Evolutionary conservation across 2,797 vertebrate genomes (phyloP).

Genomic region (Serranus cabrilla): DNA sequence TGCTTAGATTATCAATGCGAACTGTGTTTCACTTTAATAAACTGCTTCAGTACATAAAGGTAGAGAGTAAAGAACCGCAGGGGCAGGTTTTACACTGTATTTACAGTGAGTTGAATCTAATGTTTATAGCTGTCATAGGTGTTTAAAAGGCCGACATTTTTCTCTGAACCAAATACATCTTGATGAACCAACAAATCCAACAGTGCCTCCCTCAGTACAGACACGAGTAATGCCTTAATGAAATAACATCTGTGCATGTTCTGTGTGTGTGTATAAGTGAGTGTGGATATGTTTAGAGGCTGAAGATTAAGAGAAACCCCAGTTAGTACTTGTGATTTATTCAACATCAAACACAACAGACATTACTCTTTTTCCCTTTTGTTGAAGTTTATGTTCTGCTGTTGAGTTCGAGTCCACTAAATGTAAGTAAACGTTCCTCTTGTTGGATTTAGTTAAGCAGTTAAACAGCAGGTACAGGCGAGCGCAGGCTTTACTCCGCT

Average conservation of each 20-base stretch:
- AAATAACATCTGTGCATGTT: background rate
- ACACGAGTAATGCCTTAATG: slow-evolving; percentile 53
- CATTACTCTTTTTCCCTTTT: background rate
- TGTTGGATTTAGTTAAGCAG: slow-evolving; percentile 27
- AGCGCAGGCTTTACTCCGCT: slow-evolving; percentile 4
- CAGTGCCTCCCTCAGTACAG: slow-evolving; percentile 81
- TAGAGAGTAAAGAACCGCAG: slow-evolving; percentile 19
- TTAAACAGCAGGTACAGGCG: slow-evolving; percentile 9
- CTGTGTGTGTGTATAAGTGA: background rate
- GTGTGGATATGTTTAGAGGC: background rate
- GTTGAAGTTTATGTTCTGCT: slow-evolving; percentile 26
- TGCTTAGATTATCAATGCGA: slow-evolving; percentile 46
- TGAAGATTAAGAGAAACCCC: background rate
- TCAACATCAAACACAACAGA: slow-evolving; percentile 20
- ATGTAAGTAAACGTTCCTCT: slow-evolving; percentile 25
- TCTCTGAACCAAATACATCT: slow-evolving; percentile 10
- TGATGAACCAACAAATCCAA: slow-evolving; percentile 68
- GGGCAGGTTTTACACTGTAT: background rate
- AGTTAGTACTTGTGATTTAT: slow-evolving; percentile 15
- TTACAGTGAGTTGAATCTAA: slow-evolving; percentile 2
- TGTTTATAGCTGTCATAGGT: slow-evolving; percentile 15
- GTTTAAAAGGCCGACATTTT: slow-evolving; percentile 29
- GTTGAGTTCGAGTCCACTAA: slow-evolving; percentile 10
- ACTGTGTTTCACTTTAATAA: slow-evolving; percentile 41
- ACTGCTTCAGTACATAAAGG: background rate